Evolutionary conservation across 64 coral and sea anemone species (phyloP).

Genomic region (Cladopsammia gracilis): DNA sequence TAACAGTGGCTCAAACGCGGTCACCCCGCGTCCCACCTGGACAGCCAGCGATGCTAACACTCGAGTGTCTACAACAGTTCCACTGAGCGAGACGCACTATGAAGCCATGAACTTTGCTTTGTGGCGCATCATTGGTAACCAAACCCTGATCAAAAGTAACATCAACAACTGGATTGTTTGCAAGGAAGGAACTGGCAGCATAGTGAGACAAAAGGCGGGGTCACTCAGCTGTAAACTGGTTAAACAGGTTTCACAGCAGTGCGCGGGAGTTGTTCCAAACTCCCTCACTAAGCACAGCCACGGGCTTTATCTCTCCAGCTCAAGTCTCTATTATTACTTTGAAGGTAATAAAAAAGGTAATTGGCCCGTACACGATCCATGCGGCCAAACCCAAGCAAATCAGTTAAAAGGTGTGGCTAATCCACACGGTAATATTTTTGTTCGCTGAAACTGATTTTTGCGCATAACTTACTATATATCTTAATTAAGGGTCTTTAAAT

Average conservation of each 20-base stretch:
- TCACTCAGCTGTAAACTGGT: constrained; percentile 33
- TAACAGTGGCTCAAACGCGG: constrained; percentile 38
- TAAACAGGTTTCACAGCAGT: background rate
- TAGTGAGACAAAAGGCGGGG: constrained; percentile 14
- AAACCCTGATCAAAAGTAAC: constrained; percentile 57
- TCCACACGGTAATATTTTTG: constrained; percentile 63
- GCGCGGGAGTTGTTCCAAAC: background rate
- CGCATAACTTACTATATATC: no score
- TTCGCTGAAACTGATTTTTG: background rate
- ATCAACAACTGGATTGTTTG: constrained; percentile 85
- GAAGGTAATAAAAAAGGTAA: background rate
- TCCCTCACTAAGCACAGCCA: background rate
- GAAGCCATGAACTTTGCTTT: constrained; percentile 60
- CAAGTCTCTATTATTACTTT: background rate
- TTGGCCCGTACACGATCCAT: constrained; percentile 64
- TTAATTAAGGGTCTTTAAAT: no score
- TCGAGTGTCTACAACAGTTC: constrained; percentile 32
- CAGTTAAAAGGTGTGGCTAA: constrained; percentile 27
- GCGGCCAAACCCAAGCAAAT: constrained; percentile 11
- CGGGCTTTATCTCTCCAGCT: background rate
- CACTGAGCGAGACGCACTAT: constrained; percentile 50
- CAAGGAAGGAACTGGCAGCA: background rate
- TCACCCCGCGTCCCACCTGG: constrained; percentile 71
- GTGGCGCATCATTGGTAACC: constrained; percentile 40
- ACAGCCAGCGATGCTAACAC: background rate